Evolutionary conservation across 2,888 invertebrate species (phyloP).

Genomic region (Cataglyphis altisquamis): DNA sequence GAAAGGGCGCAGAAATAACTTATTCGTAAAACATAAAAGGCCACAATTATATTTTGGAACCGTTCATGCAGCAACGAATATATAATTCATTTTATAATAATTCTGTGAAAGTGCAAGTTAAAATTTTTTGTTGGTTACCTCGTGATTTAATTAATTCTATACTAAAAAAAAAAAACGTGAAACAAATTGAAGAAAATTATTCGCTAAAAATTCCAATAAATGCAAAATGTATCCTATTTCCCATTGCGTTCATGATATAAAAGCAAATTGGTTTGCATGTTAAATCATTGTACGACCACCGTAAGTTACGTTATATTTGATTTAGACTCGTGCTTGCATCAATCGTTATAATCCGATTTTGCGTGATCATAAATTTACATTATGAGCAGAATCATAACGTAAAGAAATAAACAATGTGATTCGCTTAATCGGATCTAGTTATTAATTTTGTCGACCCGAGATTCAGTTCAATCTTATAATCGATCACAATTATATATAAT

Average conservation of each 20-base stretch:
- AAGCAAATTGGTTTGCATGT: conserved; percentile 22
- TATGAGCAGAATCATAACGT: background rate
- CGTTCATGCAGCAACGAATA: background rate
- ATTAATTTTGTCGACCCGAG: background rate
- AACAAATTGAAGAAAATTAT: conserved; percentile 8
- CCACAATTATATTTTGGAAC: background rate
- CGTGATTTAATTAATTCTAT: conserved; percentile 19
- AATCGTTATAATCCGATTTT: conserved; percentile 18
- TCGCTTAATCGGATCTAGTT: background rate
- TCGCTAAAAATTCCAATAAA: background rate
- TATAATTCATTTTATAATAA: background rate
- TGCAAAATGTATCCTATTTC: background rate
- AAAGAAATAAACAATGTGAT: background rate
- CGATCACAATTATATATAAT: background rate
- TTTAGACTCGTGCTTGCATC: conserved; percentile 6
- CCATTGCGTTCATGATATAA: background rate
- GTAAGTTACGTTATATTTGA: conserved; percentile 5
- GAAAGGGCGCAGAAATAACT: conserved; percentile 23
- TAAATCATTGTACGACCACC: conserved; percentile 26
- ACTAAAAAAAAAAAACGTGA: conserved; percentile 13
- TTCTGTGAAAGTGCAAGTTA: conserved; percentile 21
- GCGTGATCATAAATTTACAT: background rate
- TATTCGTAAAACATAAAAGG: background rate
- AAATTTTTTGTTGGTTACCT: background rate
- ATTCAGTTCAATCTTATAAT: background rate